These are phyloP conservation scores for Cercopithecus mona DNA, from an alignment of 2,113 vertebrate species.

Conservation along the genomic window DNA sequence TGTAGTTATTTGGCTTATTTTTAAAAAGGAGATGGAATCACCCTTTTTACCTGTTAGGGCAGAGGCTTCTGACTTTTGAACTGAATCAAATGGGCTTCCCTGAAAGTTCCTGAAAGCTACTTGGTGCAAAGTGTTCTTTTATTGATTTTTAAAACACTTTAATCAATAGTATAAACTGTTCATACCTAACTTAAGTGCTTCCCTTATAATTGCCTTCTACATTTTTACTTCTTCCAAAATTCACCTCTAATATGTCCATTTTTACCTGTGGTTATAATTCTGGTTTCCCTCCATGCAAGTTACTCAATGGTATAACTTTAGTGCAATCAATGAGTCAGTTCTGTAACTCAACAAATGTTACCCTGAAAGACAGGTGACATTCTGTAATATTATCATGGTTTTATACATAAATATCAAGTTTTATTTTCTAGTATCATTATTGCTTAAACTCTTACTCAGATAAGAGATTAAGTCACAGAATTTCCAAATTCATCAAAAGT, in stretches of 20 bases:
- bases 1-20: constrained; percentile 33
- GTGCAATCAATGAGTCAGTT: background rate
- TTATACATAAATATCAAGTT: background rate
- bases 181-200: constrained; percentile 70
- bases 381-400: background rate
- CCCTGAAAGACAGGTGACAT: background rate
- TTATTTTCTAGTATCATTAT: background rate
- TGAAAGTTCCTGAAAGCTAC: constrained; percentile 66
- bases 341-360: background rate
- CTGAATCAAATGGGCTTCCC: constrained; percentile 53
- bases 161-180: constrained; percentile 81
- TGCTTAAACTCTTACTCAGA: background rate
- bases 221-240: constrained; percentile 70
- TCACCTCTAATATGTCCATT: constrained; percentile 44
- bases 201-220: constrained; percentile 48
- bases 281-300: background rate
- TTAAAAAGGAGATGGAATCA: constrained; percentile 25
- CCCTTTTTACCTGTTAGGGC: constrained; percentile 1
- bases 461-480: background rate
- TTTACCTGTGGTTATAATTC: constrained; percentile 41
- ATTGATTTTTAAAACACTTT: constrained; percentile 80
- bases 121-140: constrained; percentile 67
- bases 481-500: background rate
- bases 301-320: constrained; percentile 31
- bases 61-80: constrained; percentile 70